Evolutionary conservation across 2,113 vertebrate genomes (phyloP).

Genomic region (Otocyon megalotis): DNA sequence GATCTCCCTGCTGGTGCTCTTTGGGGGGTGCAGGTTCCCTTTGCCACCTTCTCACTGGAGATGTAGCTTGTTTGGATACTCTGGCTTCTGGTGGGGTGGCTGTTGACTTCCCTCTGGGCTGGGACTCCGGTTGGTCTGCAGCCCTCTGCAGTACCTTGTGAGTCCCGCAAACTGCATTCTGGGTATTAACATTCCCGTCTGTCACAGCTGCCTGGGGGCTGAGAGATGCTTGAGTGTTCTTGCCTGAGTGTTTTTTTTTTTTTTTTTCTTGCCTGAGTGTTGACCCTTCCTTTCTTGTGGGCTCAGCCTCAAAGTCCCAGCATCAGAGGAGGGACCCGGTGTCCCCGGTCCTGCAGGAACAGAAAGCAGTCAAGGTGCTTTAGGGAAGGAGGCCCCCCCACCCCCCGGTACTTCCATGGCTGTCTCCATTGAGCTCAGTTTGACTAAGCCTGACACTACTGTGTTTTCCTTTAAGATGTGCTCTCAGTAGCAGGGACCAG

Average conservation of each 20-base stretch:
- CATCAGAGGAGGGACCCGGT: neutral
- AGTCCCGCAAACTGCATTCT: neutral
- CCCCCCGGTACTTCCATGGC: neutral
- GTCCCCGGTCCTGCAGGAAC: neutral
- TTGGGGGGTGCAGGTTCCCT: too few relatives aligned
- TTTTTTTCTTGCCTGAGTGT: too few relatives aligned
- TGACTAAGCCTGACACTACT: neutral
- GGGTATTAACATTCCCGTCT: rapidly evolving
- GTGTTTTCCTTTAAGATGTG: neutral
- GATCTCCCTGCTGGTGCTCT: neutral
- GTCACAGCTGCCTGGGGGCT: rapidly evolving
- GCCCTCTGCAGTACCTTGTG: neutral
- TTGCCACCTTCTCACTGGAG: neutral
- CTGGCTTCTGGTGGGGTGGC: neutral
- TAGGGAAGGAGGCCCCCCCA: neutral
- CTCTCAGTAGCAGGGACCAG: neutral
- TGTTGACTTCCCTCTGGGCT: neutral
- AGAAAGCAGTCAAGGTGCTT: too few relatives aligned
- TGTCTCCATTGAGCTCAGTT: neutral
- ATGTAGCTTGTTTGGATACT: too few relatives aligned
- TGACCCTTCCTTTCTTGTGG: neutral
- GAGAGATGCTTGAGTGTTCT: neutral
- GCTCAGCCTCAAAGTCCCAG: neutral
- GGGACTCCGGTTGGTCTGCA: neutral
- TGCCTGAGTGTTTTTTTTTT: too few relatives aligned